Evolutionary conservation across 2,797 vertebrate species (phyloP), one percentile per base, ranked within the genome.

Genomic region (Vipera ursinii): DNA sequence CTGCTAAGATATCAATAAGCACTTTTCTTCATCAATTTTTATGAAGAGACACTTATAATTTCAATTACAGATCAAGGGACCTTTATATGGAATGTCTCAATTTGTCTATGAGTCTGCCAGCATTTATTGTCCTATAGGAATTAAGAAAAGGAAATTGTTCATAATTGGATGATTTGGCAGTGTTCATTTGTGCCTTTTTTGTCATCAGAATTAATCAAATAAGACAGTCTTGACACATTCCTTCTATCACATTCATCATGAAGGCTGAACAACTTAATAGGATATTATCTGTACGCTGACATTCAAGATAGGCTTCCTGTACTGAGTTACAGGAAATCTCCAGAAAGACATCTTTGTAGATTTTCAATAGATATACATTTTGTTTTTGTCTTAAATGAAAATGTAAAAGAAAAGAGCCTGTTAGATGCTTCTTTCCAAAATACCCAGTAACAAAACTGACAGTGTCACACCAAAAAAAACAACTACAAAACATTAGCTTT

Each of bases 141-240:
- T 82, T 94, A 89, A 87, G 93, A 95, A 95, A 93, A 93, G 94
- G 59, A 96, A 94, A 65, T 95, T 96, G 93, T 90, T 95, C 92
- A 91, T 95, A 88, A 91, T 93, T 90, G 94, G 95, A 93, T 93
- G 63, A 92, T 51, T 93, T 96, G 96, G 95, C 93, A 96, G 90
- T 93, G 95, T 93, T 90, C 95, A 89, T 95, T 96, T 61, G 48
- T 51, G 90, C 59, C 95, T 92, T 94, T 95, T 88, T 96, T 96
- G 94, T 86, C 90, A 89, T 90, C 92, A 95, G 91, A 95, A 93
- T 96, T 97, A 96, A 96, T 96, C 95, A 96, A 94, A 89, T 57
- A 89, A 94, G 28, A 93, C 17, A 9, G 24, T 91, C 73, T 38
- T 88, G 61, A 48, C 65, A 13, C 24, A 63, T 44, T 87, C 1